Percentiles rank a stretch among this genome's conserved stretches.
Conservation (phyloP, 1,140 invertebrate species). For the Nylanderia fulva region DNA sequence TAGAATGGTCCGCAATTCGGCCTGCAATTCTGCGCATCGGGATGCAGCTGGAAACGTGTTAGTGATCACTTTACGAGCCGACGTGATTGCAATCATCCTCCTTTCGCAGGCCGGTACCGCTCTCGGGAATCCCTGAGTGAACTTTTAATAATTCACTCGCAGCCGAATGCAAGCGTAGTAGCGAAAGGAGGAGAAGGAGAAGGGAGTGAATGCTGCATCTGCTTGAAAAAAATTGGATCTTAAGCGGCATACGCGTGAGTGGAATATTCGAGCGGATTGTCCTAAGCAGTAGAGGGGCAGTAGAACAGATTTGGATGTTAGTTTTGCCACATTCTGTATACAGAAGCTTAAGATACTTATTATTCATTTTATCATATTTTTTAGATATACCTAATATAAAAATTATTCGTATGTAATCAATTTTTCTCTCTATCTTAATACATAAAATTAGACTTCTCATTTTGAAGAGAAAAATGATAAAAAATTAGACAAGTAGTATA, state of each 20-base stretch:
- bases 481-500: too few species aligned
- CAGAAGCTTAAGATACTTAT: not conserved
- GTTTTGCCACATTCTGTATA: not conserved
- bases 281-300: not conserved
- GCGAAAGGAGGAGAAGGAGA: not conserved
- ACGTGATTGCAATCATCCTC: slow-evolving; percentile 69
- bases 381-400: too few species aligned
- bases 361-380: not conserved
- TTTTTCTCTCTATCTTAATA: not conserved
- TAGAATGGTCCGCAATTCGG: slow-evolving; percentile 41
- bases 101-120: slow-evolving; percentile 50
- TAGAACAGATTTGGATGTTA: not conserved
- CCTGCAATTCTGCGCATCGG: slow-evolving; percentile 59
- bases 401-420: not conserved
- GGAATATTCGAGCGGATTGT: slow-evolving; percentile 48
- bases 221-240: slow-evolving; percentile 51
- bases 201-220: slow-evolving; percentile 6
- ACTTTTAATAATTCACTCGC: slow-evolving; percentile 61
- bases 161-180: slow-evolving; percentile 40
- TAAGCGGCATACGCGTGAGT: slow-evolving; percentile 50
- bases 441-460: not conserved
- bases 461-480: slow-evolving; percentile 7
- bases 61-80: slow-evolving; percentile 64
- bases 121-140: slow-evolving; percentile 57
- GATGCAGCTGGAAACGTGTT: slow-evolving; percentile 64